Conservation (phyloP, 2,113 vertebrate genomes). For the Nannobrachium achirus region DNA sequence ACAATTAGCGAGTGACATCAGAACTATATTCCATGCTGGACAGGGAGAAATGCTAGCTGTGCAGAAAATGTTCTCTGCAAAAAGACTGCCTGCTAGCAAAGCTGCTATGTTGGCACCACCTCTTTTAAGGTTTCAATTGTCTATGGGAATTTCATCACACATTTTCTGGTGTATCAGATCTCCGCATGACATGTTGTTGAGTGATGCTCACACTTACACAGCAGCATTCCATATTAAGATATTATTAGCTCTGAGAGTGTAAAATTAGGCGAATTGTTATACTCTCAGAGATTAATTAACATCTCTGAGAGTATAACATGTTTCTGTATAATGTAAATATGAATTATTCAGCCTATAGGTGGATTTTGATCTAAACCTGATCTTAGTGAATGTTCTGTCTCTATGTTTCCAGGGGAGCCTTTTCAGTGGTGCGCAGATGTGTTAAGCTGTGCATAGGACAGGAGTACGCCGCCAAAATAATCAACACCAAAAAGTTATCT, state of each 20-base stretch:
- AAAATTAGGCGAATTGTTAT: neutral
- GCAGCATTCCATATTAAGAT: too few relatives aligned
- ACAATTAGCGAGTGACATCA: slow-evolving; percentile 10
- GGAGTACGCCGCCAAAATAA: slow-evolving; percentile 96
- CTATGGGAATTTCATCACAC: neutral
- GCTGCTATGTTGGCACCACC: neutral
- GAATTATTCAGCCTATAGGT: neutral
- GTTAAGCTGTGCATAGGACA: slow-evolving; percentile 96
- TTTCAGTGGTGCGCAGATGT: slow-evolving; percentile 95
- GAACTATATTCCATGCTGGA: neutral
- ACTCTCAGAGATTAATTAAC: too few relatives aligned
- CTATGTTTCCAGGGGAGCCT: slow-evolving; percentile 86
- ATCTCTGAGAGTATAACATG: too few relatives aligned
- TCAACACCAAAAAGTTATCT: slow-evolving; percentile 98
- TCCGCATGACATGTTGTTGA: neutral
- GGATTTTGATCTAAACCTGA: neutral
- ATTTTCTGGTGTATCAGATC: neutral
- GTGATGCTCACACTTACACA: neutral
- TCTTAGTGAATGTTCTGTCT: slow-evolving; percentile 28
- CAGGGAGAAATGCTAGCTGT: slow-evolving; percentile 20
- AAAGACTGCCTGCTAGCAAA: neutral
- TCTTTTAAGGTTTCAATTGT: neutral
- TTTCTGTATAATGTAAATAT: too few relatives aligned
- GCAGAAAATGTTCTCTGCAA: slow-evolving; percentile 21
- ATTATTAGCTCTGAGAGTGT: too few relatives aligned